Percentiles rank a stretch among this genome's conserved stretches.
Conservation (phyloP, 2,797 vertebrate species). For the Premnoplex brunnescens region DNA sequence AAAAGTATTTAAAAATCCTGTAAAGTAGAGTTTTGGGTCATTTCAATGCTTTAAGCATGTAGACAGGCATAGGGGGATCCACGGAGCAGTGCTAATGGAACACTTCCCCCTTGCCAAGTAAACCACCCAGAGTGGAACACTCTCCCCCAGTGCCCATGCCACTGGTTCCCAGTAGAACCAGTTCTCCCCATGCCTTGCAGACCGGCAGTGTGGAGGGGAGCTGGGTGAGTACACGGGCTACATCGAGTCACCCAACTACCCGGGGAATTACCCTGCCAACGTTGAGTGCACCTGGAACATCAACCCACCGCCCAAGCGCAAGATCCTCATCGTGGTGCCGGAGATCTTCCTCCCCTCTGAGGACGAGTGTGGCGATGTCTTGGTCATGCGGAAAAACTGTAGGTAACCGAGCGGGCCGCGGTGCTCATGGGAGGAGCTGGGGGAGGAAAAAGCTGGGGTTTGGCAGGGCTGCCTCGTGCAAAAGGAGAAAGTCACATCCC, state of each 20-base stretch:
- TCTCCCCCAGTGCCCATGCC: neutral
- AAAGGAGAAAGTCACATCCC: fast-evolving
- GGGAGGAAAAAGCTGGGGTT: neutral
- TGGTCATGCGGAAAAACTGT: constrained; percentile 99
- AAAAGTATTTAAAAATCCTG: neutral
- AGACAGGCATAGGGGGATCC: no score
- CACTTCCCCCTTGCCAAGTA: neutral
- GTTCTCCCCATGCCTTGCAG: constrained; percentile 68
- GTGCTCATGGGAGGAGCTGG: neutral
- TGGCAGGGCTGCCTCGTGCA: neutral
- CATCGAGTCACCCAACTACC: constrained; percentile 98
- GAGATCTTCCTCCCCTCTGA: constrained; percentile 98
- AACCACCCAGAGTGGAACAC: neutral
- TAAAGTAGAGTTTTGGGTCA: neutral
- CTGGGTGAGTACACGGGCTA: constrained; percentile 97
- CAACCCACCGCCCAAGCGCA: constrained; percentile 96
- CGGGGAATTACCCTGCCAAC: constrained; percentile 94
- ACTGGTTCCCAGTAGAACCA: neutral
- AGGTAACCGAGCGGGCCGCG: constrained; percentile 70
- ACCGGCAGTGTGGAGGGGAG: constrained; percentile 94
- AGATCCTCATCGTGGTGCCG: constrained; percentile 96
- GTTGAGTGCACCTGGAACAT: constrained; percentile 97
- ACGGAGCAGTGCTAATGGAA: neutral
- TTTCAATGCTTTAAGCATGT: neutral
- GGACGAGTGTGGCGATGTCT: constrained; percentile 95